phyloP scores from a whole-genome alignment of 2,113 vertebrate species.

The Cranoglanis bouderius region DNA sequence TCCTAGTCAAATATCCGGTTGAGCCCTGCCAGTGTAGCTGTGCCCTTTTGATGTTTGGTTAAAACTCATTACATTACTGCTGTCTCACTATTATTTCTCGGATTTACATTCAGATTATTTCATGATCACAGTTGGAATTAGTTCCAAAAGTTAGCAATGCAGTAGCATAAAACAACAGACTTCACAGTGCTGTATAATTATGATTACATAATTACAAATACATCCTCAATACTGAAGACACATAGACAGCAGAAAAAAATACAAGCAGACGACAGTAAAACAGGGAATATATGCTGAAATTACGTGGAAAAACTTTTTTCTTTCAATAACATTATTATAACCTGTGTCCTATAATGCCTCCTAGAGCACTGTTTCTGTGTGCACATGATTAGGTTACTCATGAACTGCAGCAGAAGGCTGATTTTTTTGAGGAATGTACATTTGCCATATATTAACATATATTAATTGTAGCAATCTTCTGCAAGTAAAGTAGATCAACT shows the following conservation, averaged over 20 bases:
- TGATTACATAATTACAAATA: neutral
- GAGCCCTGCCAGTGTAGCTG: neutral
- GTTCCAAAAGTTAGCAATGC: neutral
- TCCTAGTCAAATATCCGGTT: conserved; percentile 1
- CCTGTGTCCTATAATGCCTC: neutral
- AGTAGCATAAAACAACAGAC: neutral
- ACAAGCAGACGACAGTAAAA: neutral
- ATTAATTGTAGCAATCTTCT: neutral
- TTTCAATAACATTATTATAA: neutral
- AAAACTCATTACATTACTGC: neutral
- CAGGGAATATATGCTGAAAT: neutral
- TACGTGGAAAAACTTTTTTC: neutral
- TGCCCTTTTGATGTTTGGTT: neutral
- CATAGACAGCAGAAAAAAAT: neutral
- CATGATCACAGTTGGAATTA: neutral
- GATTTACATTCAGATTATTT: neutral
- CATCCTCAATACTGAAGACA: neutral
- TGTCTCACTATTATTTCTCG: neutral
- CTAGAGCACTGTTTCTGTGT: neutral
- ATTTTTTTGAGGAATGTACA: neutral
- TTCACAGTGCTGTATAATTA: neutral
- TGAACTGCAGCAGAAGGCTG: neutral
- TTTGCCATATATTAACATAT: neutral
- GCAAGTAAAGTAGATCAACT: neutral
- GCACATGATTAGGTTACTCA: neutral